Evolutionary conservation across 37 sponge, comb jelly and placozoan genomes (phyloP), one percentile per base, ranked within the genome.

Genomic region (Beroe ovata): DNA sequence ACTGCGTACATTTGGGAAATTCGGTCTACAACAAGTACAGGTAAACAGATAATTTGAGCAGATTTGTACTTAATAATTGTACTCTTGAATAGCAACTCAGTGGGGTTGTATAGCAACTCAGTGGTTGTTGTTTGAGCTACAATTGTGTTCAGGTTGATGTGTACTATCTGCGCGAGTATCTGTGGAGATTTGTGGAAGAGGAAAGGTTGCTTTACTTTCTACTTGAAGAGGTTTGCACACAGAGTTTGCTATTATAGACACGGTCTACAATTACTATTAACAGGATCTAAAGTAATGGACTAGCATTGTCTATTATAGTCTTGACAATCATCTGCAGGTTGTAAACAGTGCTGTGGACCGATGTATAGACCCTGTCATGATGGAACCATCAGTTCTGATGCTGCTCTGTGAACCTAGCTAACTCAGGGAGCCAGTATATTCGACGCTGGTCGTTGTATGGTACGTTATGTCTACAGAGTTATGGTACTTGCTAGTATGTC

Each of bases 141-240:
- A n/a, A n/a, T 47, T 62, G 37, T 19, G 1, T 36, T 25, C 84
- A 77, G 84, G 84, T 77, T 0, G 99, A 99, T 60, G 64, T 90
- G 23, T 94, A 96, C 91, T 99, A 99, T 72, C 90, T 99, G 8
- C 93, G 96, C 58, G 89, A 95, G 29, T 95, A 99, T 66, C 91
- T 99, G 38, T 99, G 99, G 99, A 93, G 92, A 77, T 99, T 93
- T 91, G 99, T 99, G 20, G 93, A 94, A 8, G 96, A 99, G 91
- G 99, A 99, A 60, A 94, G 93, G 92, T 94, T 59, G 89, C 93
- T 90, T 21, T 32, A 39, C 38, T 72, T 37, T 32, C 42, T 60
- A 3, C 33, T 60, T 4, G 69, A 47, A 25, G 90, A 54, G 69
- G 60, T 88, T 28, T n/a, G n/a, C n/a, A n/a, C n/a, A n/a, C n/a